phyloP scores from a whole-genome alignment of 2,888 invertebrate species.

The Tortricodes alternella region DNA sequence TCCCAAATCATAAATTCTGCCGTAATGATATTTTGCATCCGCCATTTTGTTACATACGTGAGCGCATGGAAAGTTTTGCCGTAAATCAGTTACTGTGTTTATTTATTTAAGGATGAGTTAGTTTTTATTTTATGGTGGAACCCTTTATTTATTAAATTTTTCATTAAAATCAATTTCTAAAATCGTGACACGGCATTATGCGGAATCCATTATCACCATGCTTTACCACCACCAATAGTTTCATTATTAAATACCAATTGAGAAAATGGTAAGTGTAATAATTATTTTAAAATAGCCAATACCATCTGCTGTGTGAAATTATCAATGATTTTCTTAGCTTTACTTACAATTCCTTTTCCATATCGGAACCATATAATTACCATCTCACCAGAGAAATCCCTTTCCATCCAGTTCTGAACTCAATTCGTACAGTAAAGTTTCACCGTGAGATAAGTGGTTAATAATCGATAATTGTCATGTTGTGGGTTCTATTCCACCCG shows the following conservation, averaged over 20 bases:
- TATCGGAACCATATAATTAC: slow-evolving; percentile 12
- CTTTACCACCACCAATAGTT: too few relatives aligned
- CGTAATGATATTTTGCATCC: slow-evolving; percentile 76
- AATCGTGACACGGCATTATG: too few relatives aligned
- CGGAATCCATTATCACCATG: too few relatives aligned
- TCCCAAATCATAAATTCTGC: slow-evolving; percentile 77
- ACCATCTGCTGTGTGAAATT: too few relatives aligned
- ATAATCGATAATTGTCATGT: slow-evolving; percentile 71
- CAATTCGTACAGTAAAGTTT: slow-evolving; percentile 53
- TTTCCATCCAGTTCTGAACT: slow-evolving; percentile 33
- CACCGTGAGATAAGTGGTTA: slow-evolving; percentile 59
- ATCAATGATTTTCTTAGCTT: background rate
- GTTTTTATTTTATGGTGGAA: too few relatives aligned
- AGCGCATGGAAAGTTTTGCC: slow-evolving; percentile 1
- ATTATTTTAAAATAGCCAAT: too few relatives aligned
- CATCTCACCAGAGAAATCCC: slow-evolving; percentile 21
- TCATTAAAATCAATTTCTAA: too few relatives aligned
- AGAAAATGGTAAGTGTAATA: too few relatives aligned
- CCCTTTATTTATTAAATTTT: too few relatives aligned
- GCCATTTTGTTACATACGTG: slow-evolving; percentile 42
- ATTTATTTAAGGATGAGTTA: background rate
- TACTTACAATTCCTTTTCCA: background rate
- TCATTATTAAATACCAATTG: too few relatives aligned
- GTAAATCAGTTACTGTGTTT: slow-evolving; percentile 10
- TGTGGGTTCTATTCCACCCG: slow-evolving; percentile 55